phyloP scores from a whole-genome alignment of 2,797 vertebrate genomes.

The Macropus fuliginosus region DNA sequence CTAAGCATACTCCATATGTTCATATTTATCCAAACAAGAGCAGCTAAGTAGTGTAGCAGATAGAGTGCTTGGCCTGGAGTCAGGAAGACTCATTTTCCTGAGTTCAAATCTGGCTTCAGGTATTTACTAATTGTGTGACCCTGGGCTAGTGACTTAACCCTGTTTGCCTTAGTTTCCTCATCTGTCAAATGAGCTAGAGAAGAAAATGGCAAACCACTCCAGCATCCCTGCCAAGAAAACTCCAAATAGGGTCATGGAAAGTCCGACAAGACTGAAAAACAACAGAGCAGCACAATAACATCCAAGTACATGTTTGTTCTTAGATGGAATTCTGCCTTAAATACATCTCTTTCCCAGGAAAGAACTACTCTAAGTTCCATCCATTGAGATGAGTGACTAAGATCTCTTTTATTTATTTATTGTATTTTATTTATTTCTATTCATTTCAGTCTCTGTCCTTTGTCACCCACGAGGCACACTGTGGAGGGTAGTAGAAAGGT shows the following conservation, averaged over 20 bases:
- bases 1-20: background rate
- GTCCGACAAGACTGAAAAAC: background rate
- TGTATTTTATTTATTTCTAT: no score
- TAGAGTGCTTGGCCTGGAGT: background rate
- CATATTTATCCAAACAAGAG: background rate
- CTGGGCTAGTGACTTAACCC: background rate
- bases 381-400: background rate
- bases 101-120: background rate
- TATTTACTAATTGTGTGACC: background rate
- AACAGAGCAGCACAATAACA: background rate
- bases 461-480: background rate
- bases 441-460: background rate
- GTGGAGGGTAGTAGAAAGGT: background rate
- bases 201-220: background rate
- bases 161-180: background rate
- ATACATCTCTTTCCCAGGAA: background rate
- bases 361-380: background rate
- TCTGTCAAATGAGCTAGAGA: background rate
- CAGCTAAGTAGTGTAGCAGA: background rate
- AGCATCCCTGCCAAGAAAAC: background rate
- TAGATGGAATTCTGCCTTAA: background rate
- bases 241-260: background rate
- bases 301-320: background rate
- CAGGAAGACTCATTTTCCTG: background rate
- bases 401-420: background rate